These are phyloP conservation scores for Zaprionus nigranus DNA, from an alignment of 1,140 invertebrate species.

Conservation along the genomic window DNA sequence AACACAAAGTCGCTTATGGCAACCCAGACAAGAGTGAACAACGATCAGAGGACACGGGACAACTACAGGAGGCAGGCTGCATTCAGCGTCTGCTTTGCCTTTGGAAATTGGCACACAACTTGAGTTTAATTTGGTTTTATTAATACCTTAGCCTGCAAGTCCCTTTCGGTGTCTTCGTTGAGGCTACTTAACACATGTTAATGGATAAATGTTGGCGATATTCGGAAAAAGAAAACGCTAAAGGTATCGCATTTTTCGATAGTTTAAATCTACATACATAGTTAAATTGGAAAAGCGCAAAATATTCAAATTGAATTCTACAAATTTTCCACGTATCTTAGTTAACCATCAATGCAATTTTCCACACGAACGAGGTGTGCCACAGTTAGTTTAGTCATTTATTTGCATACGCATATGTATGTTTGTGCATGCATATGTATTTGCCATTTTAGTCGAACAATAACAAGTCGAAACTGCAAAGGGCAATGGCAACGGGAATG, in stretches of 20 bases:
- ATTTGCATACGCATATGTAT: neutral
- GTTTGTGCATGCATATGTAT: neutral
- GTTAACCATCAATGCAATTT: neutral
- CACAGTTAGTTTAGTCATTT: slow-evolving; percentile 12
- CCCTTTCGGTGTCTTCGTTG: neutral
- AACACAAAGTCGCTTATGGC: slow-evolving; percentile 68
- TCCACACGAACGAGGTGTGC: slow-evolving; percentile 23
- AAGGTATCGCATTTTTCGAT: neutral
- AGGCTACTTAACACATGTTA: slow-evolving; percentile 17
- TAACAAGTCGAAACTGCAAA: slow-evolving; percentile 42
- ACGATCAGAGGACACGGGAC: neutral
- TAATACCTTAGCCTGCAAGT: slow-evolving; percentile 51
- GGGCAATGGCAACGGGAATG: slow-evolving; percentile 27
- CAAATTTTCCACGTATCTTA: neutral
- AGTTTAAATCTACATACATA: neutral
- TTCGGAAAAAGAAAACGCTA: neutral
- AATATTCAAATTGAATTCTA: neutral
- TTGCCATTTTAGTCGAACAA: slow-evolving; percentile 49
- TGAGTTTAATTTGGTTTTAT: slow-evolving; percentile 72
- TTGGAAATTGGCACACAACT: slow-evolving; percentile 37
- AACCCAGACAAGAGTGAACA: slow-evolving; percentile 30
- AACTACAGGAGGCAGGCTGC: slow-evolving; percentile 17
- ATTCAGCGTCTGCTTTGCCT: slow-evolving; percentile 38
- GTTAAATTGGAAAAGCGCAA: neutral
- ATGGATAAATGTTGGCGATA: slow-evolving; percentile 2